A percentile compares a stretch with the other conserved stretches of the same genome.
These are phyloP conservation scores for Echinometra lucunter DNA, from an alignment of 53 echinoderm and acorn worm genomes.

Conservation along the genomic window DNA sequence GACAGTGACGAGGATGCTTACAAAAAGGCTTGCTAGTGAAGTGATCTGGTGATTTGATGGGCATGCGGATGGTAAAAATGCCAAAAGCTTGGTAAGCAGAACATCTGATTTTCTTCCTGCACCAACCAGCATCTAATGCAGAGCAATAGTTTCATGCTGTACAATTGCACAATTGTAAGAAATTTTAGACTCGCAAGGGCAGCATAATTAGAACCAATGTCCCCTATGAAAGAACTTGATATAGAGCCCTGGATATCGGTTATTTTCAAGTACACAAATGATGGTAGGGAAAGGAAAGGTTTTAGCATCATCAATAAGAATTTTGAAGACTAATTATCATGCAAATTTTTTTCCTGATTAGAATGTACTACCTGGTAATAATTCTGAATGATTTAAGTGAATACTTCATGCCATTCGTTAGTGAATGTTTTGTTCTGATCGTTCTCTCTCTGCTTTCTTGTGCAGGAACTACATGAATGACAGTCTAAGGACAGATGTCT, in stretches of 20 bases:
- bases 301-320: too few relatives aligned
- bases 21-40: not conserved
- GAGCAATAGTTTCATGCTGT: not conserved
- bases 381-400: not conserved
- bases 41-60: slow-evolving; percentile 35
- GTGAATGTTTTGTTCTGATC: not conserved
- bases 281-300: not conserved
- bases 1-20: too few relatives aligned
- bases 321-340: too few relatives aligned
- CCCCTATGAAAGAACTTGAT: too few relatives aligned
- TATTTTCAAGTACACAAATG: too few relatives aligned
- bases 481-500: slow-evolving; percentile 94
- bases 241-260: too few relatives aligned
- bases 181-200: not conserved
- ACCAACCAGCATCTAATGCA: not conserved
- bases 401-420: not conserved
- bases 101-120: not conserved
- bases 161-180: not conserved
- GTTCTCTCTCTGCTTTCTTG: not conserved
- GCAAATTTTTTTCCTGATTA: too few relatives aligned
- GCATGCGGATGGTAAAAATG: slow-evolving; percentile 60
- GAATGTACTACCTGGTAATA: not conserved
- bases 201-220: too few relatives aligned
- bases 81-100: slow-evolving; percentile 56
- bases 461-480: slow-evolving; percentile 99